Evolutionary conservation across 2,113 vertebrate genomes (phyloP).

Genomic region (Elephas maximus): DNA sequence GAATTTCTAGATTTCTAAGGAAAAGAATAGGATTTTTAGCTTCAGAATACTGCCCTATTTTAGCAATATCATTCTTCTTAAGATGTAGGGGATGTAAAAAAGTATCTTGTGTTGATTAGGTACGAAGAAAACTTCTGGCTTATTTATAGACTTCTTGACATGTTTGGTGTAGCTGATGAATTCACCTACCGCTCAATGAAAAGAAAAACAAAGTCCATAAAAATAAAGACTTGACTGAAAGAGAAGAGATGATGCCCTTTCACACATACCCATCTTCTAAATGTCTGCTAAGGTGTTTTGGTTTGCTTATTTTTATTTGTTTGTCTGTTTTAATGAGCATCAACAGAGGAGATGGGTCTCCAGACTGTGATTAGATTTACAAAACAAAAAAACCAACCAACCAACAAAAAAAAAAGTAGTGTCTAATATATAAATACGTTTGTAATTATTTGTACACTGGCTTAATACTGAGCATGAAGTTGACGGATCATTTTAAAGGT

Average conservation of each 20-base stretch:
- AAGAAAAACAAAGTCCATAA: conserved; percentile 63
- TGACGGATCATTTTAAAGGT: neutral
- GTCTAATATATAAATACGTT: neutral
- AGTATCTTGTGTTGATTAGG: conserved; percentile 74
- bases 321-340: neutral
- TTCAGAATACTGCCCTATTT: conserved; percentile 47
- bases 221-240: conserved; percentile 65
- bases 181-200: conserved; percentile 75
- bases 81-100: conserved; percentile 71
- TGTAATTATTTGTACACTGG: conserved; percentile 6
- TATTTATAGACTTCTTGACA: conserved; percentile 77
- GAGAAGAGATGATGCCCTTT: conserved; percentile 4
- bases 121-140: conserved; percentile 66
- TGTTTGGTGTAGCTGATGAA: conserved; percentile 46
- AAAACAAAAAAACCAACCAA: neutral
- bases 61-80: conserved; percentile 69
- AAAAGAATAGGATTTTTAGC: conserved; percentile 61
- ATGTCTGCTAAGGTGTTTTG: neutral
- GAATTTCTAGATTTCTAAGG: conserved; percentile 76
- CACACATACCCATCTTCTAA: neutral
- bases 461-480: neutral
- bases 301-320: neutral
- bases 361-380: neutral
- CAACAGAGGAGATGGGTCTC: neutral
- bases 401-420: neutral